Percentiles rank a stretch among this genome's conserved stretches.
phyloP scores from a whole-genome alignment of 2,113 vertebrate species.

The Salminus brasiliensis region DNA sequence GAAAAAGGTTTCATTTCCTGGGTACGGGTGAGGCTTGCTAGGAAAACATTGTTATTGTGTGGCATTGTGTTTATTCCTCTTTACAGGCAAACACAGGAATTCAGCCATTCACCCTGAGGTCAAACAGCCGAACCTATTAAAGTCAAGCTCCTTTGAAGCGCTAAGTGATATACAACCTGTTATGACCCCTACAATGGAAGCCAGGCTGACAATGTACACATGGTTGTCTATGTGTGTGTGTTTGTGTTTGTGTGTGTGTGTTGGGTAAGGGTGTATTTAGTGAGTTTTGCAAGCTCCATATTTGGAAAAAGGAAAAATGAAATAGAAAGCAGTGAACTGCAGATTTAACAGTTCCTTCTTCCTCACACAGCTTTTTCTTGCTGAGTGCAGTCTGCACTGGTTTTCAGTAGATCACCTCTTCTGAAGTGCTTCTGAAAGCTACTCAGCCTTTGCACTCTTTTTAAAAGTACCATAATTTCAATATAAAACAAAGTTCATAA shows the following conservation, averaged over 20 bases:
- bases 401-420: not conserved
- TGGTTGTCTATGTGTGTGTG: not conserved
- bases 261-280: slow-evolving; percentile 15
- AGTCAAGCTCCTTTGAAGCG: slow-evolving; percentile 69
- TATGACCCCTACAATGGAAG: slow-evolving; percentile 62
- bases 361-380: not conserved
- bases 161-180: slow-evolving; percentile 75
- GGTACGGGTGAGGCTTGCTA: not conserved
- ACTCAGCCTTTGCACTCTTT: not conserved
- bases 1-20: slow-evolving; percentile 6
- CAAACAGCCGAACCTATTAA: slow-evolving; percentile 70
- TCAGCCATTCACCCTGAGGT: slow-evolving; percentile 67
- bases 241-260: slow-evolving; percentile 8
- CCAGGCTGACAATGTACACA: slow-evolving; percentile 44
- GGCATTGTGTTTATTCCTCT: slow-evolving; percentile 56
- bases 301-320: too few species aligned
- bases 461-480: not conserved
- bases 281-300: not conserved
- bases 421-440: not conserved
- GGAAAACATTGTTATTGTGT: slow-evolving; percentile 20
- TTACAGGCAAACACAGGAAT: slow-evolving; percentile 71
- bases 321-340: not conserved
- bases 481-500: not conserved
- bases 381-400: not conserved
- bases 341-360: not conserved